These are phyloP conservation scores for Struthidea cinerea DNA, from an alignment of 2,113 vertebrate genomes.

Conservation along the genomic window DNA sequence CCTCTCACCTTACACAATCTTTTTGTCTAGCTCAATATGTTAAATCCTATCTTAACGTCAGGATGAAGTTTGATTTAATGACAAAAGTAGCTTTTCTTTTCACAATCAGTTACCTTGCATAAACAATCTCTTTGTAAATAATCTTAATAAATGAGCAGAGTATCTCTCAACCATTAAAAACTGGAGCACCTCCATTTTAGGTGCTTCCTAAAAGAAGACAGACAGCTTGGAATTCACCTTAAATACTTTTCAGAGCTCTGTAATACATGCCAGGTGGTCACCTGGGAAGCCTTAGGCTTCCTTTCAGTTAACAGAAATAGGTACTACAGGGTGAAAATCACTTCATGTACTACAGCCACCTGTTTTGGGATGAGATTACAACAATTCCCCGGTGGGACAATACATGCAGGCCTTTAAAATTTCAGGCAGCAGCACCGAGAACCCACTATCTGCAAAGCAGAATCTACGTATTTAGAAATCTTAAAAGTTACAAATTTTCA, in stretches of 20 bases:
- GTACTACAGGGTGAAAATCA: neutral
- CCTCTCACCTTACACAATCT: neutral
- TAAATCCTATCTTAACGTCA: neutral
- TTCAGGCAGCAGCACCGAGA: neutral
- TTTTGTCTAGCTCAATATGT: neutral
- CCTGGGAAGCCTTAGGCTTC: neutral
- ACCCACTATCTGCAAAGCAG: neutral
- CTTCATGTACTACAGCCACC: neutral
- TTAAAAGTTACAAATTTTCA: neutral
- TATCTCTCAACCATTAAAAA: neutral
- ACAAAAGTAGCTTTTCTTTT: neutral
- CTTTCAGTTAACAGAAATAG: neutral
- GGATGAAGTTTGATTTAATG: neutral
- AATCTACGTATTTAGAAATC: neutral
- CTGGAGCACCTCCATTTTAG: fast-evolving
- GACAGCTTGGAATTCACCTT: neutral
- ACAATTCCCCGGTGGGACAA: neutral
- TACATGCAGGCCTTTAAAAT: neutral
- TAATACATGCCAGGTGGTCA: neutral
- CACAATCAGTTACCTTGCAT: neutral
- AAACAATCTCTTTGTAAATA: neutral
- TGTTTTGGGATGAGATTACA: neutral
- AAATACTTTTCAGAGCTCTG: neutral
- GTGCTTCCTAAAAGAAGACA: fast-evolving
- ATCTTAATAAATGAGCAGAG: neutral